Percentiles rank a stretch among this genome's conserved stretches.
These are phyloP conservation scores for Lepus europaeus DNA, from an alignment of 2,113 vertebrate genomes.

Conservation along the genomic window DNA sequence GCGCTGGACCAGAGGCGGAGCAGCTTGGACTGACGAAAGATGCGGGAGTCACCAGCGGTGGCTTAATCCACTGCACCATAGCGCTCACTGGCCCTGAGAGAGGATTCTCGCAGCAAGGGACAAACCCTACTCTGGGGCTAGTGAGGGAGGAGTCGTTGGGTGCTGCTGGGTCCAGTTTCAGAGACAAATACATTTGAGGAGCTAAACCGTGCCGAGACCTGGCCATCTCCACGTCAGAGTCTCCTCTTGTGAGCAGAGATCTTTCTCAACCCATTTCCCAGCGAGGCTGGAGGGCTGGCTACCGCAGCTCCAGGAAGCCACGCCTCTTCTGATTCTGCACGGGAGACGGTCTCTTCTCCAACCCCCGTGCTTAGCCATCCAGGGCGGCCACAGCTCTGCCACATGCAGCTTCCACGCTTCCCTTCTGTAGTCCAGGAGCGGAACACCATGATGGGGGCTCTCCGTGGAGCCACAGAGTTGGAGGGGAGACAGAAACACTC, in stretches of 20 bases:
- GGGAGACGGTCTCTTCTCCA: not conserved
- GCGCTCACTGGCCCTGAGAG: too few relatives aligned
- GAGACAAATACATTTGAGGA: not conserved
- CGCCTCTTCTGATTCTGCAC: not conserved
- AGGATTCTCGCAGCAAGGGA: not conserved
- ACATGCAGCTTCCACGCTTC: not conserved
- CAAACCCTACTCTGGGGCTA: not conserved
- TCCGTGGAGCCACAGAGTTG: too few relatives aligned
- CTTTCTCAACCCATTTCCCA: not conserved
- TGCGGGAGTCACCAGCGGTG: too few relatives aligned
- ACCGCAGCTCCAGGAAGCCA: not conserved
- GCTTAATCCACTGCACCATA: too few relatives aligned
- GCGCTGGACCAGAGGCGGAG: too few relatives aligned
- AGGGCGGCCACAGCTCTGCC: not conserved
- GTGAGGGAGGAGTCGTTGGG: not conserved
- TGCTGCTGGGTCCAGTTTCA: not conserved
- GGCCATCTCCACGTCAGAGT: not conserved
- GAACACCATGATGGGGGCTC: rapidly evolving
- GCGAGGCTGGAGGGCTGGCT: not conserved
- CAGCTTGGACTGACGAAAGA: too few relatives aligned
- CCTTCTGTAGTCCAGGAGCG: not conserved
- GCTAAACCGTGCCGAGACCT: not conserved
- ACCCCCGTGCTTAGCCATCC: not conserved
- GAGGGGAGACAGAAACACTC: not conserved
- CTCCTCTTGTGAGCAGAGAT: not conserved